Base-by-base conservation (phyloP, 1,140 invertebrate species). In the Trypoxylus dichotomus region DNA sequence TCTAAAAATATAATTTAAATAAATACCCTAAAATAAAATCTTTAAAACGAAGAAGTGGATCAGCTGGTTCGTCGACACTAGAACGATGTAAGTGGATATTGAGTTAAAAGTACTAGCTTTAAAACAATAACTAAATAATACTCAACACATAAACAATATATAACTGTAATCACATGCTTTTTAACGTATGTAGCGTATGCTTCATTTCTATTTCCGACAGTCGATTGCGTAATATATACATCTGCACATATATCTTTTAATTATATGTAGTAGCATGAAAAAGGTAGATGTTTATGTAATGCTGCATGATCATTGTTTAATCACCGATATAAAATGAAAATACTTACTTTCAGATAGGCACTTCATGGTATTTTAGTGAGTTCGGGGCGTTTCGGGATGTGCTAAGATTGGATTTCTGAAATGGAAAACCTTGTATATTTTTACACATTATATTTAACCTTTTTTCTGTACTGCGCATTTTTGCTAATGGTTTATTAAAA, bases 91-190 rank as follows among this genome's bases (percentile, higher is more conserved):
- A 63, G 60, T 63, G 60, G 60, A 63, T 63, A 10, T 63, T 27
- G n/a, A 63, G 60, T 63, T 63, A 63, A 63, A 63, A 63, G 24
- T 63, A 27, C 13, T 47, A 47, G 43, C 43, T 47, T 47, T 63
- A 63, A 63, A 24, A 19, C 19, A 63, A 63, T 63, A 63, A 63
- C 60, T 63, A 63, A 63, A 63, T 63, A 63, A 63, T 63, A 63
- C 19, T 27, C 13, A 63, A 63, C 19, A 21, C 19, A 2, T 63
- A 63, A 63, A 63, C 60, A 63, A 63, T 25, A 63, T 19, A 11
- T 63, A 24, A 63, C 25, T 63, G 25, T 24, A 63, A 63, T 63
- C 19, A 27, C 19, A 24, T 63, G 25, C 13, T 19, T 63, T n/a
- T 63, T 63, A 63, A 21, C 10, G 60, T 63, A 10, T 63, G 21